Evolutionary conservation across 2,888 invertebrate species (phyloP).

Genomic region (Dryobota labecula): DNA sequence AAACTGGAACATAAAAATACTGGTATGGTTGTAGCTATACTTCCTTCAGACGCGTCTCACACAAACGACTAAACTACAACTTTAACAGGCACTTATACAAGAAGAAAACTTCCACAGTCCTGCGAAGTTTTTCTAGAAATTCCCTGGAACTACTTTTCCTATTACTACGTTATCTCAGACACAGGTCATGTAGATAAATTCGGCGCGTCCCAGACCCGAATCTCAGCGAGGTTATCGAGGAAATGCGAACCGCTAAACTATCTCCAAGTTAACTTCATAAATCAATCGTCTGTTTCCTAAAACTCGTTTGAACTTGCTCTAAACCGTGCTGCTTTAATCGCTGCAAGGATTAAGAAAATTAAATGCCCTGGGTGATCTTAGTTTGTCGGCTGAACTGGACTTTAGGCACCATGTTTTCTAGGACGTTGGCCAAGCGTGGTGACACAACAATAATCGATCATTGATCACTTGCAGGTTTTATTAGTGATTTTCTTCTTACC

Average conservation of each 20-base stretch:
- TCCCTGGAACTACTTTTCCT: constrained; percentile 40
- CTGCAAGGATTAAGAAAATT: constrained; percentile 43
- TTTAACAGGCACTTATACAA: constrained; percentile 36
- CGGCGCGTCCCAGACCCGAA: constrained; percentile 32
- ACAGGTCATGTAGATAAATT: constrained; percentile 50
- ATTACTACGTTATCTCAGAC: constrained; percentile 46
- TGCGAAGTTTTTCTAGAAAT: constrained; percentile 31
- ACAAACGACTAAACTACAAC: constrained; percentile 30
- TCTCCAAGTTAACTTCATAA: constrained; percentile 61
- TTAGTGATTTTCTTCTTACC: too few species aligned
- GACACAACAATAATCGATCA: background rate
- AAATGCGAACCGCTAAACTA: constrained; percentile 59
- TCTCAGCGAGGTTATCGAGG: constrained; percentile 52
- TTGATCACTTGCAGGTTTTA: background rate
- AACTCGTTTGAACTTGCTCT: constrained; percentile 58
- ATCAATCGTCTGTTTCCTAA: constrained; percentile 63
- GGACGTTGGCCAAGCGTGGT: background rate
- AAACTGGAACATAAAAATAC: background rate
- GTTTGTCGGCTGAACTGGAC: background rate
- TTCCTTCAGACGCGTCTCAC: background rate
- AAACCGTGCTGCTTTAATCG: constrained; percentile 28
- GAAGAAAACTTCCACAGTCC: constrained; percentile 15
- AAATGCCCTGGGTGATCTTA: background rate
- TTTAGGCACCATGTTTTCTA: background rate
- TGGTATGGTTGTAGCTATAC: background rate